Base-by-base conservation (phyloP, 1,140 invertebrate species). In the Pseudomyrmex sp. region DNA sequence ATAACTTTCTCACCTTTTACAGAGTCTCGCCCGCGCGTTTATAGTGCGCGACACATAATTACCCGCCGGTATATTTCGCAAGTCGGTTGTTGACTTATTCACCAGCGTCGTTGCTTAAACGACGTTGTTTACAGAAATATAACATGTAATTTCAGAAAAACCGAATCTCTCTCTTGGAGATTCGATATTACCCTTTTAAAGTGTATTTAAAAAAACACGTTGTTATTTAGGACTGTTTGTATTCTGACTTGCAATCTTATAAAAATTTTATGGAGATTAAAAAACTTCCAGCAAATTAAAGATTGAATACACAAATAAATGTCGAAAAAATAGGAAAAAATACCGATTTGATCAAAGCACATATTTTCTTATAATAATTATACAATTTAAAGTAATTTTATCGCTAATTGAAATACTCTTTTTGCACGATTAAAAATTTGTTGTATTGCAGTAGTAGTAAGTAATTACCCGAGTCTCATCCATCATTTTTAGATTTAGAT, bases 1-100 rank as follows among this genome's bases (percentile, higher is more conserved):
- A 73, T 59, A 87, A 87, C 85, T 87, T 87, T 83, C 85, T 86
- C 84, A 82, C 84, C 84, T 87, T 54, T 48, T 12, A n/a, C 66
- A 59, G 65, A 59, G 48, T n/a, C 35, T 18, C 35, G 35, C 54
- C 44, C 15, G 7, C 2, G 65, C 35, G 35, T 35, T 44, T 58
- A 48, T 15, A 70, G 12, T 26, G 48, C 59, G 69, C 76, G 76
- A 70, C 54, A 54, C 20, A 54, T 80, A 80, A 80, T 80, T 80
- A 70, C 54, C 76, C 76, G 54, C 26, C 15, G 52, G 35, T 35
- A 35, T 35, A 35, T 79, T 23, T 20, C 8, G 4, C 35, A 15
- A 35, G 2, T 15, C 13, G 65, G 23, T 79, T 59, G 76, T 72
- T 72, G 50, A 80, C 69, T 56, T 56, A 72, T 70, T 72, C 72